These are phyloP conservation scores for Rhynchopsitta pachyrhyncha DNA, from an alignment of 2,113 vertebrate species.

Conservation along the genomic window DNA sequence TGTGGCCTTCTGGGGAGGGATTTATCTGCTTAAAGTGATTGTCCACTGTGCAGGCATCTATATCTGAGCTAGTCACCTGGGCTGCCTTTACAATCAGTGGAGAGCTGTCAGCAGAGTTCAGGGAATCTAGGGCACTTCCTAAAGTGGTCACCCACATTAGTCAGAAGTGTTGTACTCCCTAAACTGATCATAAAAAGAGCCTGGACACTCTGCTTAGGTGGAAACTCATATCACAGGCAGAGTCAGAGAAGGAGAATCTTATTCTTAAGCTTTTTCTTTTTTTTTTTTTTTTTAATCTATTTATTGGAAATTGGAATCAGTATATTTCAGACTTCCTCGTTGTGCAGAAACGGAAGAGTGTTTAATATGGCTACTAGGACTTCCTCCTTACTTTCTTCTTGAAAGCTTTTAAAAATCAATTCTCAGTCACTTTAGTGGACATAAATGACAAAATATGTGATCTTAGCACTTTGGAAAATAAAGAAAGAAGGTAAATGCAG, in stretches of 20 bases:
- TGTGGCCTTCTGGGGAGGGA: neutral
- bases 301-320: constrained; percentile 13
- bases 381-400: constrained; percentile 24
- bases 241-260: neutral
- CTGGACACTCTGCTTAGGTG: neutral
- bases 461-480: neutral
- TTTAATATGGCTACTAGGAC: neutral
- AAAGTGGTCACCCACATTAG: neutral
- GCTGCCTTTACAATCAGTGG: neutral
- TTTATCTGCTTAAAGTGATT: constrained; percentile 25
- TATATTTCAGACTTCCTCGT: constrained; percentile 43
- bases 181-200: neutral
- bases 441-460: neutral
- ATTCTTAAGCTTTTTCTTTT: neutral
- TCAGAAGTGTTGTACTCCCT: neutral
- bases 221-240: neutral
- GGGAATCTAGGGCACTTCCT: neutral
- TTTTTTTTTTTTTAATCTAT: constrained; percentile 28
- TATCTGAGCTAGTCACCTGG: constrained; percentile 41
- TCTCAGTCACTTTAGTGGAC: neutral
- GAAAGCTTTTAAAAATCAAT: constrained; percentile 1
- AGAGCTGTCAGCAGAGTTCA: neutral
- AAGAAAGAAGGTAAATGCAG: neutral
- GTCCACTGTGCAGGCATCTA: neutral
- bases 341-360: neutral